Evolutionary conservation across 2,888 invertebrate species (phyloP).

Genomic region (Clunio marinus): DNA sequence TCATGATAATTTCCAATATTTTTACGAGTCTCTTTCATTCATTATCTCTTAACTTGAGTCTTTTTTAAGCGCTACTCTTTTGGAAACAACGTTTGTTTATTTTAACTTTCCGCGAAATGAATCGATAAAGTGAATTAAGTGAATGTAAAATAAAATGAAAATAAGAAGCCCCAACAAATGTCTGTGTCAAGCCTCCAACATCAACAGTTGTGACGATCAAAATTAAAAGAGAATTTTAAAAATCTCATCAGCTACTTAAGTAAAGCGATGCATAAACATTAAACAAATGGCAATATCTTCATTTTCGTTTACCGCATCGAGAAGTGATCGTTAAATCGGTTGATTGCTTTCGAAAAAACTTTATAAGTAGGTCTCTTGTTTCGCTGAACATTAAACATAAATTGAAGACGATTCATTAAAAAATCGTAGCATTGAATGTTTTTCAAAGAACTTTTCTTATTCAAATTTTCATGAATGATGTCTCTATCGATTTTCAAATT

Average conservation of each 20-base stretch:
- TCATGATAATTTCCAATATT: neutral
- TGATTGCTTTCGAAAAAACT: conserved; percentile 8
- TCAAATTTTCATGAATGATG: neutral
- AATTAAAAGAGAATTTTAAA: neutral
- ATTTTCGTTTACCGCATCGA: neutral
- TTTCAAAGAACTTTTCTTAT: neutral
- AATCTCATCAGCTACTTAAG: conserved; percentile 36
- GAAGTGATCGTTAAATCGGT: neutral
- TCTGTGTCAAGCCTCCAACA: neutral
- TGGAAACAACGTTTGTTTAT: neutral
- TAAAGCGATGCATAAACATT: conserved; percentile 35
- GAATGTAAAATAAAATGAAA: neutral
- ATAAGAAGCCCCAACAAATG: neutral
- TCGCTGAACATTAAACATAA: neutral
- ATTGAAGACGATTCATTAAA: too few species aligned
- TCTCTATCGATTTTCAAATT: conserved; percentile 11
- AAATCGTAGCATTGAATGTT: too few species aligned
- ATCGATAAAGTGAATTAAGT: neutral
- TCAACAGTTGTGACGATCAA: neutral
- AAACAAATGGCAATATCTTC: conserved; percentile 30
- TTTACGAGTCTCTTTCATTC: neutral
- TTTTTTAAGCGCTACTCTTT: too few species aligned
- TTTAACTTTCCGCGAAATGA: neutral
- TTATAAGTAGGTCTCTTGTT: too few species aligned
- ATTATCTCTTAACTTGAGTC: neutral